Conservation (phyloP, 2,113 vertebrate species). For the Oreochromis aureus region DNA sequence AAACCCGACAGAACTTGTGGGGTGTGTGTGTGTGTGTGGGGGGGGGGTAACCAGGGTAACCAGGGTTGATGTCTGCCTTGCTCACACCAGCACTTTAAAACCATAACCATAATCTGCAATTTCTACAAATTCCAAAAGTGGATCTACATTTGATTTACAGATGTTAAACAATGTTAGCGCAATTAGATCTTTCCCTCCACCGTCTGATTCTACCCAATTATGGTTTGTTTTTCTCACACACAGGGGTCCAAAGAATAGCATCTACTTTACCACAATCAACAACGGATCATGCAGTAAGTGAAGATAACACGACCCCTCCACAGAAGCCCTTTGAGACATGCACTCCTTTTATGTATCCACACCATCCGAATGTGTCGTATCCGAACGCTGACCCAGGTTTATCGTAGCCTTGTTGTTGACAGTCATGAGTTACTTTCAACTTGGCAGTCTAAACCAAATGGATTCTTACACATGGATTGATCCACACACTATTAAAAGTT, state of each 20-base stretch:
- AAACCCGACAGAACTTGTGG: neutral
- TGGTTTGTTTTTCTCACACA: constrained; percentile 21
- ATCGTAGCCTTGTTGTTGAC: neutral
- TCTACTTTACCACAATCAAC: constrained; percentile 81
- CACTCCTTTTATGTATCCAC: neutral
- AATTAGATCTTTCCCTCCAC: neutral
- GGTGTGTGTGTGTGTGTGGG: neutral
- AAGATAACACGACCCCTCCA: neutral
- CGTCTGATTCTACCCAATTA: neutral
- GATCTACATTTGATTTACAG: constrained; percentile 10
- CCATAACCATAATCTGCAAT: constrained; percentile 23
- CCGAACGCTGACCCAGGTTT: neutral
- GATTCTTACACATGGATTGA: neutral
- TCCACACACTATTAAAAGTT: neutral
- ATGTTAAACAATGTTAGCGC: neutral
- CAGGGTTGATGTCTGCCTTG: neutral
- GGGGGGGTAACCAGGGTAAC: neutral
- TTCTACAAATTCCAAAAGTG: constrained; percentile 12
- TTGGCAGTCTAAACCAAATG: neutral
- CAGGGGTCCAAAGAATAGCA: constrained; percentile 77
- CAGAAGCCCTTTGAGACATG: neutral
- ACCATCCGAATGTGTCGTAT: neutral
- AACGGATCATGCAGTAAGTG: constrained; percentile 89
- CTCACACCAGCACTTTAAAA: constrained; percentile 6
- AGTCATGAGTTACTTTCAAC: neutral